Percentiles rank a stretch among this genome's conserved stretches.
Evolutionary conservation across 2,888 invertebrate genomes (phyloP).

Genomic region (Sepioteuthis lessoniana): DNA sequence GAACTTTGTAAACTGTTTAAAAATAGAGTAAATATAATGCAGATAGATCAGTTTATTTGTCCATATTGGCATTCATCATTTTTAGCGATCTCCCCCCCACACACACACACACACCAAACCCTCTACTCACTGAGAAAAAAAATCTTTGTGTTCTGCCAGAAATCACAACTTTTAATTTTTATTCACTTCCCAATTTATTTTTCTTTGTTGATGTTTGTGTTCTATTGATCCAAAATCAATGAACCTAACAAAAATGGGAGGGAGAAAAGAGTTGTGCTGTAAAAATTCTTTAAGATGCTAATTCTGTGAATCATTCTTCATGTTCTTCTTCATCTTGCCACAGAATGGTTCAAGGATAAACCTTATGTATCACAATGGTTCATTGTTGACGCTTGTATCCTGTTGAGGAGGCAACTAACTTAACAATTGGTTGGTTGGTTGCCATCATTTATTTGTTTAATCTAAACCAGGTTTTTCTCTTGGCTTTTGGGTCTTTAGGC

Average conservation of each 20-base stretch:
- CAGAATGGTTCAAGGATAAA: conserved; percentile 24
- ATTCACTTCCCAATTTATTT: no score
- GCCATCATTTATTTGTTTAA: neutral
- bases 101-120: no score
- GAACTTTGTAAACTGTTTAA: no score
- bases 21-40: no score
- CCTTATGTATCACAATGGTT: neutral
- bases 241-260: neutral
- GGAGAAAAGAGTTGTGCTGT: neutral
- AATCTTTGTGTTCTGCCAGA: no score
- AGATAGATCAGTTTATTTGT: no score
- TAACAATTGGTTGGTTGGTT: neutral
- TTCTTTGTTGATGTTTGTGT: neutral
- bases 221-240: conserved; percentile 15
- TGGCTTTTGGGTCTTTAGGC: neutral
- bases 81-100: no score
- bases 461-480: neutral
- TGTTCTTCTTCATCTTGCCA: neutral
- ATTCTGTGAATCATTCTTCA: neutral
- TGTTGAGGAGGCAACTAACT: neutral
- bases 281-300: neutral
- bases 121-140: no score
- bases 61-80: no score
- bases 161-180: no score
- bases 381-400: neutral